phyloP scores from a whole-genome alignment of 2,888 invertebrate species.

The Anagyrus pseudococci region DNA sequence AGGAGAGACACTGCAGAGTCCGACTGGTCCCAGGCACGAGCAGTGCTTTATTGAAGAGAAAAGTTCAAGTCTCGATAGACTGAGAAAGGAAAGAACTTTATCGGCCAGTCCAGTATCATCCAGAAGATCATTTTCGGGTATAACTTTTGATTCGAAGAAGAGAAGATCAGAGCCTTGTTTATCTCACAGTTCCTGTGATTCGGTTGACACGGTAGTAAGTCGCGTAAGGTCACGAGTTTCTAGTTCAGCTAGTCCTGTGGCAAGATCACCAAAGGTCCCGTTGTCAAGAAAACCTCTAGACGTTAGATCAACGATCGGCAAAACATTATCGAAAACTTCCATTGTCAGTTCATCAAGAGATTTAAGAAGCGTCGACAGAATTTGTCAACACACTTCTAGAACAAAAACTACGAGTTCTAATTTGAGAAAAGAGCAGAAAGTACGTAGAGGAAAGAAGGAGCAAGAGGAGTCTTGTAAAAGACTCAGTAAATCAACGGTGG shows the following conservation, averaged over 20 bases:
- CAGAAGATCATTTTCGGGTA: conserved; percentile 31
- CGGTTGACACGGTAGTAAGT: conserved; percentile 1
- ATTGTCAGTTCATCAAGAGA: not conserved
- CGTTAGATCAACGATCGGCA: conserved; percentile 40
- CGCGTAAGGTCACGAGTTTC: conserved; percentile 35
- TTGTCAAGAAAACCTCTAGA: conserved; percentile 32
- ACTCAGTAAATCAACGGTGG: conserved; percentile 63
- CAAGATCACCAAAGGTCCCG: conserved; percentile 32
- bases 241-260: conserved; percentile 42
- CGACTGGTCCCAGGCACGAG: conserved; percentile 55
- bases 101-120: conserved; percentile 43
- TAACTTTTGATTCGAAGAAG: conserved; percentile 39
- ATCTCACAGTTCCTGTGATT: conserved; percentile 30
- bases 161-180: conserved; percentile 44
- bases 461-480: conserved; percentile 49
- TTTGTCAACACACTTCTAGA: conserved; percentile 27
- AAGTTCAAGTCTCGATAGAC: conserved; percentile 67
- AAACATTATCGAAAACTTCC: conserved; percentile 35
- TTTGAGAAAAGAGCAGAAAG: conserved; percentile 36
- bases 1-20: conserved; percentile 43
- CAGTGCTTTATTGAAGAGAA: conserved; percentile 63
- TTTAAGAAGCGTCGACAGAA: conserved; percentile 23
- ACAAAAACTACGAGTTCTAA: conserved; percentile 15
- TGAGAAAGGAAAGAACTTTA: conserved; percentile 65
- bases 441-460: conserved; percentile 48